Evolutionary conservation across 2,888 invertebrate genomes (phyloP), one percentile per base, ranked within the genome.

Genomic region (Drosophila fulvimacula): DNA sequence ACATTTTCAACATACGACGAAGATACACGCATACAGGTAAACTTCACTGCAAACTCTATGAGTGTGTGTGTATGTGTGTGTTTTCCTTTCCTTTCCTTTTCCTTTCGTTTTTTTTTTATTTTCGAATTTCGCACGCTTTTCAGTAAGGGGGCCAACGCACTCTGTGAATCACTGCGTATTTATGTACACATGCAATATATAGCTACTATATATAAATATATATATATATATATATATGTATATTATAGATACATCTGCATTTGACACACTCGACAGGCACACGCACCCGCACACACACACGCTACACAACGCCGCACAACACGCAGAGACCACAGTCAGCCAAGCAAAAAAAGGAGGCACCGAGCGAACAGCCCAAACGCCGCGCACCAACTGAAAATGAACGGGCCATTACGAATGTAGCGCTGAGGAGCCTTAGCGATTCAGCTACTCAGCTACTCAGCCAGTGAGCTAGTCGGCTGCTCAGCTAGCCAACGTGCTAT

Each of bases 121-220:
- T 17, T 36, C 2, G 27, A 48, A 42, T 39, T 51, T 51, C 42
- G 62, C 79, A 64, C 49, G 73, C 62, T 63, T 61, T 63, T 53
- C 30, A 51, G 30, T 63, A 34, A 13, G 46, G 57, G 59, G 84
- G 84, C 88, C 89, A 89, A 84, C 85, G 89, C 89, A 89, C 89
- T 87, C 69, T 68, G 60, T 89, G 82, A 86, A 69, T 87, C 85
- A 89, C 79, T 68, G 55, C 44, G 52, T 51, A 34, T 57, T 44
- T 30, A 30, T 5, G 44, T 55, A 41, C 52, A 38, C 38, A 52
- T 52, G 36, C 52, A 52, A 51, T 51, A 32, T 17, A 44, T 38
- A 19, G 42, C 46, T 38, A 39, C 42, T 46, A 34, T 68, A 63
- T 69, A 42, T 64, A 44, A 56, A 21, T 49, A 27, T 64, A 44